Conservation (phyloP, 2,113 vertebrate species). For the Aptenodytes patagonicus region DNA sequence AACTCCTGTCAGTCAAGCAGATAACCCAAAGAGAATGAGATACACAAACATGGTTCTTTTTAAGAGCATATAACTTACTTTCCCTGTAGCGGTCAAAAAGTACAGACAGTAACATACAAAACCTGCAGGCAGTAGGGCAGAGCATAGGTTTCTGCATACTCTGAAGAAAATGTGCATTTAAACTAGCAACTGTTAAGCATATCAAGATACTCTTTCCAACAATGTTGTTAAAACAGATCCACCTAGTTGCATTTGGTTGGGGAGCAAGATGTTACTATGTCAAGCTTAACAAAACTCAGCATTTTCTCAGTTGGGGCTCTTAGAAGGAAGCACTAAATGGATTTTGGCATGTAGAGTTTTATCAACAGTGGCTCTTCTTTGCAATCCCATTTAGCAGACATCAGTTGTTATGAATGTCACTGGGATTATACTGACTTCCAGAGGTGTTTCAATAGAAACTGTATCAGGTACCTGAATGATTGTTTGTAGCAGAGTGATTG, state of each 20-base stretch:
- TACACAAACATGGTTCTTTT: neutral
- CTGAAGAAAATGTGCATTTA: neutral
- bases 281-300: neutral
- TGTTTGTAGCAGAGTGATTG: neutral
- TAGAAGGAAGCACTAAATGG: neutral
- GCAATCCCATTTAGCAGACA: neutral
- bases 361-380: neutral
- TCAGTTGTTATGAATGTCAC: neutral
- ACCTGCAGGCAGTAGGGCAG: neutral
- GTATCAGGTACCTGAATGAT: neutral
- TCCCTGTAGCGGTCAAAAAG: neutral
- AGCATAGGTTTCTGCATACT: neutral
- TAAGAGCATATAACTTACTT: neutral
- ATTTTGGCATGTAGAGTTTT: neutral
- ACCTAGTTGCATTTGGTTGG: neutral
- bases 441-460: neutral
- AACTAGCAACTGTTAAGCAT: neutral
- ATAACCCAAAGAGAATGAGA: neutral
- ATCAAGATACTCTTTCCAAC: neutral
- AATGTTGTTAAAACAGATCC: neutral
- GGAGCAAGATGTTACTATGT: neutral
- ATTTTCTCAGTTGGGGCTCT: neutral
- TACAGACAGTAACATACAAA: neutral
- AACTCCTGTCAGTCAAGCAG: neutral
- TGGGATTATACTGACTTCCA: neutral